phyloP scores from a whole-genome alignment of 2,888 invertebrate genomes.

The Pilophorus perplexus region DNA sequence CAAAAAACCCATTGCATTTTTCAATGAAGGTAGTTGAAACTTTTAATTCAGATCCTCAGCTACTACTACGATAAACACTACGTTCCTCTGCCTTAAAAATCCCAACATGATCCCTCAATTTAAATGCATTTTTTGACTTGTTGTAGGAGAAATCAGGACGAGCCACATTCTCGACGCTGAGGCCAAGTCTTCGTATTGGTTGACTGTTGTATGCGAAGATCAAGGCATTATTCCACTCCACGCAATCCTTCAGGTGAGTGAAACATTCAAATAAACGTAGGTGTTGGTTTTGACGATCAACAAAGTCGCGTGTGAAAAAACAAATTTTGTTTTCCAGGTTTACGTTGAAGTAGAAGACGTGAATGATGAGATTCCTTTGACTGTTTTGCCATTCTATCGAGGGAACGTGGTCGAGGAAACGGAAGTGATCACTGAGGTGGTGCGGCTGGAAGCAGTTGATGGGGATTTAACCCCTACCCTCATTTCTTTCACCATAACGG shows the following conservation, averaged over 20 bases:
- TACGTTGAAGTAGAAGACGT: conserved; percentile 68
- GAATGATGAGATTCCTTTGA: conserved; percentile 92
- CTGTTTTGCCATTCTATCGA: conserved; percentile 78
- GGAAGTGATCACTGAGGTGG: conserved; percentile 42
- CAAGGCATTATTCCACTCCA: conserved; percentile 80
- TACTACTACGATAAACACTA: too few species aligned
- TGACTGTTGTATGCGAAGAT: conserved; percentile 89
- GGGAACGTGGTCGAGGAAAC: conserved; percentile 71
- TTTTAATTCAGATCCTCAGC: too few species aligned
- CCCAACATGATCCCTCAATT: too few species aligned
- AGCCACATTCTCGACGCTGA: conserved; percentile 83
- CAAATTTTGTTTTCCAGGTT: too few species aligned
- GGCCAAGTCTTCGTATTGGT: conserved; percentile 81
- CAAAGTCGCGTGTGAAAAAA: too few species aligned
- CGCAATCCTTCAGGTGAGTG: conserved; percentile 74
- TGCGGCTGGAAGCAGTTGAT: conserved; percentile 62
- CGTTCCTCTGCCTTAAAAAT: too few species aligned
- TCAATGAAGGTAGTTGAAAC: too few species aligned
- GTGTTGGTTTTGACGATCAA: too few species aligned
- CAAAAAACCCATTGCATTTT: too few species aligned
- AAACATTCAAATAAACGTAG: not conserved
- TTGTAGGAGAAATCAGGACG: conserved; percentile 78
- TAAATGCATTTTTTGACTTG: conserved; percentile 38
- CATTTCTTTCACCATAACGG: conserved; percentile 78
- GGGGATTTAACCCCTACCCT: conserved; percentile 69